Percentiles rank a stretch among this genome's conserved stretches.
These are phyloP conservation scores for Diloba caeruleocephala DNA, from an alignment of 2,888 invertebrate species.

Conservation along the genomic window DNA sequence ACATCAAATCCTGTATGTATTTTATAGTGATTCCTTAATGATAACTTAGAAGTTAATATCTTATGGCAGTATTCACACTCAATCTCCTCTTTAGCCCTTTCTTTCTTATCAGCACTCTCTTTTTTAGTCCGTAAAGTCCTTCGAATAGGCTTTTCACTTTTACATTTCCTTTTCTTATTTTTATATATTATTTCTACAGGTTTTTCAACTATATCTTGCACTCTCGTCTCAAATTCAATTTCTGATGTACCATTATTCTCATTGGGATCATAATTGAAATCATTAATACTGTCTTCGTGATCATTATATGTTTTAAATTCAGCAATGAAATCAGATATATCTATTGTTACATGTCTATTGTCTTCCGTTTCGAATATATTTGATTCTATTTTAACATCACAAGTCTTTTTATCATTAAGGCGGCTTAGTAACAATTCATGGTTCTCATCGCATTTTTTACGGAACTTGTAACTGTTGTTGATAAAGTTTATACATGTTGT, in stretches of 20 bases:
- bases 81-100: conserved; percentile 68
- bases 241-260: conserved; percentile 61
- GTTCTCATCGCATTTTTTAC: conserved; percentile 61
- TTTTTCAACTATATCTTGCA: conserved; percentile 47
- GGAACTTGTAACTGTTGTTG: conserved; percentile 59
- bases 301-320: conserved; percentile 33
- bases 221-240: conserved; percentile 45
- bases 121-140: conserved; percentile 49
- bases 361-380: conserved; percentile 36
- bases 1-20: conserved; percentile 84
- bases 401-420: conserved; percentile 19
- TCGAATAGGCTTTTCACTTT: conserved; percentile 49
- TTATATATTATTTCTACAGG: conserved; percentile 47
- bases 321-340: conserved; percentile 59
- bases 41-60: conserved; percentile 76
- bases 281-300: conserved; percentile 37
- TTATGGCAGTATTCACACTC: conserved; percentile 83
- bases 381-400: conserved; percentile 59
- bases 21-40: conserved; percentile 80
- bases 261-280: conserved; percentile 61
- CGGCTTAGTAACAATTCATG: conserved; percentile 53
- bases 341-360: conserved; percentile 46
- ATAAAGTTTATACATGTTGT: conserved; percentile 55
- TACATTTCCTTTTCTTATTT: conserved; percentile 55
- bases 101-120: conserved; percentile 51